Evolutionary conservation across 2,113 vertebrate species (phyloP).

Genomic region (Dicrurus megarhynchus): DNA sequence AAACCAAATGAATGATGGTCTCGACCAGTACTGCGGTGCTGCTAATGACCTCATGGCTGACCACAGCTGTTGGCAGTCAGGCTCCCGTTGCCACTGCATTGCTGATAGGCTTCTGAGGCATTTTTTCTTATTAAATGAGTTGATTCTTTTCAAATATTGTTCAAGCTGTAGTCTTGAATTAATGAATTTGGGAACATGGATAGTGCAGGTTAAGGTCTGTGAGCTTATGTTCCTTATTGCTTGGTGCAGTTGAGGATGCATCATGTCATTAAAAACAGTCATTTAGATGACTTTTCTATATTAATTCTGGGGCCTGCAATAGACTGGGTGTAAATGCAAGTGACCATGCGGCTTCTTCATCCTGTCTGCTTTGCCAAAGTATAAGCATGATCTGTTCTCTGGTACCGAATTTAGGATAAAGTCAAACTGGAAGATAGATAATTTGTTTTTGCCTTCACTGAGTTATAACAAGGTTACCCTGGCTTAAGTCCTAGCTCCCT

Average conservation of each 20-base stretch:
- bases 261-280: neutral
- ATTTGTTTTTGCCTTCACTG: neutral
- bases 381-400: neutral
- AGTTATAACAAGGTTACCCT: neutral
- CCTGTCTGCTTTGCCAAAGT: neutral
- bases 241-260: neutral
- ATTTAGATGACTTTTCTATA: neutral
- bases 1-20: constrained; percentile 42
- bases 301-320: neutral
- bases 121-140: constrained; percentile 34
- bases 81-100: neutral
- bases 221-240: neutral
- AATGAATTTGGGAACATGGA: neutral
- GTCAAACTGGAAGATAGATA: neutral
- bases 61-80: neutral
- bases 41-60: constrained; percentile 56
- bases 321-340: neutral
- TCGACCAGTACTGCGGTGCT: constrained; percentile 12
- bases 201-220: neutral
- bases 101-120: neutral
- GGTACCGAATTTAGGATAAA: neutral
- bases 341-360: neutral
- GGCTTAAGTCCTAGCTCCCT: neutral
- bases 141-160: neutral
- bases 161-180: constrained; percentile 19